Percentiles rank a stretch among this genome's conserved stretches.
Conservation (phyloP, 2,888 invertebrate species). For the Drosophila pegasa region DNA sequence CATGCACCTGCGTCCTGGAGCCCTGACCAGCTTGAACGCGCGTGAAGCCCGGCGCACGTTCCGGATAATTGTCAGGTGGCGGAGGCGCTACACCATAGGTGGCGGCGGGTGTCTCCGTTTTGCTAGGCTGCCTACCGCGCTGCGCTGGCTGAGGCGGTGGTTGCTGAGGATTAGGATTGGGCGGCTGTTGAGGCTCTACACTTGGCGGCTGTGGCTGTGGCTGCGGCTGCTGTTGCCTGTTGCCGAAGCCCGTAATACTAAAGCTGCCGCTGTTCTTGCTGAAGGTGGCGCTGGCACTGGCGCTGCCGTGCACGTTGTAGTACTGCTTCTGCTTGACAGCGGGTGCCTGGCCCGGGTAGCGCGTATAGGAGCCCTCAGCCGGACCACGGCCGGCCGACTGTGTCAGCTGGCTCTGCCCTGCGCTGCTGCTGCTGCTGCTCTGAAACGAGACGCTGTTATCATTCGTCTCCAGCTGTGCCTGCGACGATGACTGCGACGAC, state of each 20-base stretch:
- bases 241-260: slow-evolving; percentile 74
- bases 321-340: slow-evolving; percentile 66
- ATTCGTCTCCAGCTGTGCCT: slow-evolving; percentile 55
- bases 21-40: slow-evolving; percentile 87
- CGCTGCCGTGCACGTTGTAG: slow-evolving; percentile 76
- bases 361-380: slow-evolving; percentile 82
- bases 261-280: slow-evolving; percentile 72
- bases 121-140: slow-evolving; percentile 48
- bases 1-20: slow-evolving; percentile 85
- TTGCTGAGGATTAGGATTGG: slow-evolving; percentile 24
- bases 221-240: slow-evolving; percentile 49
- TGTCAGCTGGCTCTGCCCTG: slow-evolving; percentile 61
- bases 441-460: slow-evolving; percentile 76
- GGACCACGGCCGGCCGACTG: slow-evolving; percentile 62
- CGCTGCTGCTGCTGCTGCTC: slow-evolving; percentile 41
- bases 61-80: slow-evolving; percentile 83
- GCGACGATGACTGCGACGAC: slow-evolving; percentile 42
- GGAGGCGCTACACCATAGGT: slow-evolving; percentile 64
- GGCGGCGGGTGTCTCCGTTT: slow-evolving; percentile 67
- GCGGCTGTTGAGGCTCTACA: slow-evolving; percentile 24
- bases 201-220: slow-evolving; percentile 33
- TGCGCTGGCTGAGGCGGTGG: slow-evolving; percentile 22
- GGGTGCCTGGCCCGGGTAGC: slow-evolving; percentile 60
- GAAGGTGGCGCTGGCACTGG: slow-evolving; percentile 53
- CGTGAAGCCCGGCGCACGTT: slow-evolving; percentile 88